Conservation (phyloP, 2,113 vertebrate genomes). For the Spea multiplicata region DNA sequence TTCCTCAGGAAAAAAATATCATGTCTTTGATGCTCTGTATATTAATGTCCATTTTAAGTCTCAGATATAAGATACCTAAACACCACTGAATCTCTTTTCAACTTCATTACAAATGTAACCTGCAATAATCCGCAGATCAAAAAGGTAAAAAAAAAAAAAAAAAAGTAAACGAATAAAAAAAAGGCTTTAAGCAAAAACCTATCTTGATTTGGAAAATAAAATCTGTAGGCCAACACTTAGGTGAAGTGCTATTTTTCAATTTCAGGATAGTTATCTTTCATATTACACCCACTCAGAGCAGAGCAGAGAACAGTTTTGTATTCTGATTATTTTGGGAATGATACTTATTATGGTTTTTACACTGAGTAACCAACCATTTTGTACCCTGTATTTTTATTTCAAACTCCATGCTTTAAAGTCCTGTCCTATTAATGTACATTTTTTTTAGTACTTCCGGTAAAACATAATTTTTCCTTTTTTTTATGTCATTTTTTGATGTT, state of each 20-base stretch:
- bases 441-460: neutral
- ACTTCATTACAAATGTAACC: conserved; percentile 11
- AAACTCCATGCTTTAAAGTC: conserved; percentile 13
- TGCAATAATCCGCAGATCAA: conserved; percentile 17
- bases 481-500: conserved; percentile 13
- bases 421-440: neutral
- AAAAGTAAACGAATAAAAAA: neutral
- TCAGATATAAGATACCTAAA: conserved; percentile 9
- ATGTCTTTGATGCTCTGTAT: conserved; percentile 18
- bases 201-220: neutral
- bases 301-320: neutral
- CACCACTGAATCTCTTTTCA: conserved; percentile 12
- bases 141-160: neutral
- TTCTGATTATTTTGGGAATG: conserved; percentile 13
- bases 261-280: conserved; percentile 16
- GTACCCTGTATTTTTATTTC: conserved; percentile 22
- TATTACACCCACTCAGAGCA: neutral
- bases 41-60: conserved; percentile 34
- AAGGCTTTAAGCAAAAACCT: neutral
- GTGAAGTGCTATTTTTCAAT: conserved; percentile 33
- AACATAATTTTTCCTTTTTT: conserved; percentile 15
- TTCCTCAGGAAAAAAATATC: neutral
- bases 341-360: conserved; percentile 18
- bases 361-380: conserved; percentile 17
- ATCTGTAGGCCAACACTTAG: neutral